These are phyloP conservation scores for Boleophthalmus pectinirostris DNA, from an alignment of 2,113 vertebrate species.

Conservation along the genomic window DNA sequence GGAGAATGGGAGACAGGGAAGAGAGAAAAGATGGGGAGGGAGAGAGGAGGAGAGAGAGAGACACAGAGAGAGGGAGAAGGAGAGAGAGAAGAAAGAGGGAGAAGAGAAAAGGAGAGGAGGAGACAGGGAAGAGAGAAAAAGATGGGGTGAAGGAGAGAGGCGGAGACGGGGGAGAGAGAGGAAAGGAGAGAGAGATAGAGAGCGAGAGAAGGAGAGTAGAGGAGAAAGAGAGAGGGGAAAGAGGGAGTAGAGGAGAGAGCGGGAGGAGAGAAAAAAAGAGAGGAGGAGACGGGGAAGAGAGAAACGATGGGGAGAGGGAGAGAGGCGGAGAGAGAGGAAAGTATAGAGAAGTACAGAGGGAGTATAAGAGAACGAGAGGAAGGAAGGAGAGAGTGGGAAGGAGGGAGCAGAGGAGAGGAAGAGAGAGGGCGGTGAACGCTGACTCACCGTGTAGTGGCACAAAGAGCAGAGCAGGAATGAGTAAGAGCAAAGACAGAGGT, in stretches of 20 bases:
- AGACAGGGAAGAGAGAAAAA: neutral
- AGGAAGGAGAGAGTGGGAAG: neutral
- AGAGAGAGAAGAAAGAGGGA: too few relatives aligned
- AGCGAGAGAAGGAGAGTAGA: neutral
- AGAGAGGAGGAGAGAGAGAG: too few relatives aligned
- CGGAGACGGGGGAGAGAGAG: constrained; percentile 12
- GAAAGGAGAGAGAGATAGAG: neutral
- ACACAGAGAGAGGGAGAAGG: too few relatives aligned
- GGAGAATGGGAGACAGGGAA: too few relatives aligned
- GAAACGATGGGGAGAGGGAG: neutral
- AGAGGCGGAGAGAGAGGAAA: too few relatives aligned
- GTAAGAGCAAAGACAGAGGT: constrained; percentile 10
- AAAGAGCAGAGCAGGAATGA: constrained; percentile 48
- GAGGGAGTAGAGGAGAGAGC: neutral
- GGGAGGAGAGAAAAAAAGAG: constrained; percentile 8
- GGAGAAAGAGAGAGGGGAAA: too few relatives aligned
- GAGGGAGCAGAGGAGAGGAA: constrained; percentile 33
- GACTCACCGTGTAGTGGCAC: constrained; percentile 55
- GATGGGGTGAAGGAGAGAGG: constrained; percentile 20
- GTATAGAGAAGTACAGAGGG: too few relatives aligned
- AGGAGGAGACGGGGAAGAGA: neutral
- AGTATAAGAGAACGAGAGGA: too few relatives aligned
- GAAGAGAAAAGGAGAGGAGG: too few relatives aligned
- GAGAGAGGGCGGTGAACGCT: constrained; percentile 35
- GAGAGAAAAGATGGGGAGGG: too few relatives aligned